phyloP scores from a whole-genome alignment of 1,140 invertebrate genomes.

The Drosophila melanica region DNA sequence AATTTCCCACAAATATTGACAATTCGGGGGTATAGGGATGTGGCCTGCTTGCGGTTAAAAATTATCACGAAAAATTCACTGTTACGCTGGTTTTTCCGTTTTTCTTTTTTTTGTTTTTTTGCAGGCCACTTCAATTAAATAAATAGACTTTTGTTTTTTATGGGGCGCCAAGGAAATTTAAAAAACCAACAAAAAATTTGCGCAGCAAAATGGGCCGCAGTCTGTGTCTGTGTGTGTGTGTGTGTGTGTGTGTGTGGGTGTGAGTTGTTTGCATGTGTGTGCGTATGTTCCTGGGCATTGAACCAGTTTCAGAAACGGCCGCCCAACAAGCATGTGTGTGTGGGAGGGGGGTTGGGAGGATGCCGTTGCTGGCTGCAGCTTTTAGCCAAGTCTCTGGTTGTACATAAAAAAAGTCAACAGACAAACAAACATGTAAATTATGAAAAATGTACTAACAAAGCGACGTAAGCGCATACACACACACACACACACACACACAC shows the following conservation, averaged over 20 bases:
- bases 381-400: conserved; percentile 76
- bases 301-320: conserved; percentile 61
- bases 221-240: conserved; percentile 32
- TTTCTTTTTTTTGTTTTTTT: conserved; percentile 34
- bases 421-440: conserved; percentile 80
- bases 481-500: conserved; percentile 11
- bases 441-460: conserved; percentile 82
- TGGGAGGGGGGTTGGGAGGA: neutral
- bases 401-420: conserved; percentile 79
- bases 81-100: conserved; percentile 2
- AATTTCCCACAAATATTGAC: conserved; percentile 77
- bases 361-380: conserved; percentile 53
- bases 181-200: conserved; percentile 61
- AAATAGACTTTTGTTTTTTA: conserved; percentile 74
- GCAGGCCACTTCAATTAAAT: conserved; percentile 75
- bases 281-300: conserved; percentile 47
- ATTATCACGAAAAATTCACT: conserved; percentile 63
- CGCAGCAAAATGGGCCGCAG: conserved; percentile 35
- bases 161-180: conserved; percentile 67
- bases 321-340: conserved; percentile 14
- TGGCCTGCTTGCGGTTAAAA: conserved; percentile 36
- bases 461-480: conserved; percentile 45
- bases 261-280: neutral
- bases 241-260: conserved; percentile 35
- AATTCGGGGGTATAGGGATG: conserved; percentile 1